These are phyloP conservation scores for Eupithecia inturbata DNA, from an alignment of 2,888 invertebrate species.

Conservation along the genomic window DNA sequence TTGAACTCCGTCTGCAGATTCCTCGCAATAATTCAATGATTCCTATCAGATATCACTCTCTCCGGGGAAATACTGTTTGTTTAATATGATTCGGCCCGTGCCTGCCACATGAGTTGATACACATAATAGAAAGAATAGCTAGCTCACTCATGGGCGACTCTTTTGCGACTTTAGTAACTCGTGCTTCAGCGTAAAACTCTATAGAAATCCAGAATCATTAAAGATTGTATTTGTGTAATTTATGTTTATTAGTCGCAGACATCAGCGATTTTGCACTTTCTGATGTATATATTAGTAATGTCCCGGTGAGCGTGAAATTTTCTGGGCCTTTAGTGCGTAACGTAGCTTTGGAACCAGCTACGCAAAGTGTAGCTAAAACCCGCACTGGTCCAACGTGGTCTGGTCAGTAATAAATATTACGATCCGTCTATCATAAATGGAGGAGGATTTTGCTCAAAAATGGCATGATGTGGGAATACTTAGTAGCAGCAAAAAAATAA, in stretches of 20 bases:
- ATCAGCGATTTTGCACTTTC: too few species aligned
- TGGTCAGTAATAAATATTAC: not conserved
- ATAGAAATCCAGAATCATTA: too few species aligned
- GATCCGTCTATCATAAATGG: not conserved
- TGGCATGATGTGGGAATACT: not conserved
- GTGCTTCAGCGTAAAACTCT: not conserved
- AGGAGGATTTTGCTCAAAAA: not conserved
- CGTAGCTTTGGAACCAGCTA: not conserved
- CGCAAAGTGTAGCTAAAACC: not conserved
- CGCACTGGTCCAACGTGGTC: not conserved
- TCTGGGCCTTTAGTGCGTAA: too few species aligned
- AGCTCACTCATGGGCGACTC: not conserved
- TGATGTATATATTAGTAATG: too few species aligned
- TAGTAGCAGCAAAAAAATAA: not conserved
- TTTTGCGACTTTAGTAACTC: not conserved
- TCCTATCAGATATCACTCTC: conserved; percentile 56
- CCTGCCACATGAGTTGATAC: conserved; percentile 41
- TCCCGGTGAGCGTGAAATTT: too few species aligned
- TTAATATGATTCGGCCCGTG: conserved; percentile 54
- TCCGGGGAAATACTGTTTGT: conserved; percentile 67
- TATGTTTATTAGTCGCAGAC: too few species aligned
- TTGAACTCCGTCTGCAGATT: conserved; percentile 28
- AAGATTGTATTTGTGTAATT: too few species aligned
- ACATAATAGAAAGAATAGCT: not conserved
- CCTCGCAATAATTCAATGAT: conserved; percentile 62